A percentile compares a stretch with the other conserved stretches of the same genome.
Conservation (phyloP, 2,113 vertebrate species). For the Austrofundulus limnaeus region DNA sequence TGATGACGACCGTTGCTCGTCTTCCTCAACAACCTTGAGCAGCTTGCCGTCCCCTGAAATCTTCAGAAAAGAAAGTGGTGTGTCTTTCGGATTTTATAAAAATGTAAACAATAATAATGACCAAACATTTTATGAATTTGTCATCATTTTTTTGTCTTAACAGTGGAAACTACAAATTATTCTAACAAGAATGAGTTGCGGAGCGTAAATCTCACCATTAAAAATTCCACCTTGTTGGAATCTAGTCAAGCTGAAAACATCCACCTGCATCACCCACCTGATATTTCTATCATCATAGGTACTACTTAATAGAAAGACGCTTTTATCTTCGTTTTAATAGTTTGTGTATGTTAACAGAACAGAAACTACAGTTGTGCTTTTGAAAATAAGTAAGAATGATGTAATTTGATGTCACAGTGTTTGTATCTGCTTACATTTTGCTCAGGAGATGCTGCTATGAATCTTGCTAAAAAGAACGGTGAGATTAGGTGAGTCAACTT, state of each 20-base stretch:
- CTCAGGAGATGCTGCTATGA: conserved; percentile 53
- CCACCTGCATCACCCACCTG: conserved; percentile 73
- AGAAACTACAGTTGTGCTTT: no score
- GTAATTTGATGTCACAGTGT: no score
- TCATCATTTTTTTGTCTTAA: not conserved
- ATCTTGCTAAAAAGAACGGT: conserved; percentile 15
- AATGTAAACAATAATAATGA: not conserved
- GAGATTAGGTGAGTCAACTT: conserved; percentile 35
- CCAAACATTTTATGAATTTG: not conserved
- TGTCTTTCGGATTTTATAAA: conserved; percentile 45
- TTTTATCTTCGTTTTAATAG: not conserved
- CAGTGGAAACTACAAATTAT: conserved; percentile 23
- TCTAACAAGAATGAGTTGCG: conserved; percentile 15
- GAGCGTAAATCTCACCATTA: conserved; percentile 48
- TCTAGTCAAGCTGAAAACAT: conserved; percentile 81
- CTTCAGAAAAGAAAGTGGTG: conserved; percentile 79
- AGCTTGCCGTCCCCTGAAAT: conserved; percentile 83
- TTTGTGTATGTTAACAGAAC: no score
- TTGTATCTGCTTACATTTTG: not conserved
- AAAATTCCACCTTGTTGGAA: conserved; percentile 90
- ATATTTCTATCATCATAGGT: conserved; percentile 86
- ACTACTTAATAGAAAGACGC: conserved; percentile 5
- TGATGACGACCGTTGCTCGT: not conserved
- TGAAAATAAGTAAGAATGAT: no score
- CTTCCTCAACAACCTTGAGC: conserved; percentile 24